Evolutionary conservation across 2,113 vertebrate species (phyloP).

Genomic region (Myanophis thanlyinensis): DNA sequence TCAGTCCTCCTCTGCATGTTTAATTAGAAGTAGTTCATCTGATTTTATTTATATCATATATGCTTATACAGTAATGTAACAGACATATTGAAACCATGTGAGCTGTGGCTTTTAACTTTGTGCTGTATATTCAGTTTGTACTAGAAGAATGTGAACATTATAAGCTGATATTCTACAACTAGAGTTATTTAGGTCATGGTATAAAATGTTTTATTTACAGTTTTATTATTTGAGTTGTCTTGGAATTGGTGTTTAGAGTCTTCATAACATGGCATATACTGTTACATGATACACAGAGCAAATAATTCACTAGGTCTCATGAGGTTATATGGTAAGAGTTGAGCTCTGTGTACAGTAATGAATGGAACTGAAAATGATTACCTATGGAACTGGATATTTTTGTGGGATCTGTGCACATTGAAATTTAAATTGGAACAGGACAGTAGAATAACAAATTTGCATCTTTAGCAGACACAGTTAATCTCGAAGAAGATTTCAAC

Average conservation of each 20-base stretch:
- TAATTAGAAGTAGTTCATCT: background rate
- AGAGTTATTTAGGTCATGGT: background rate
- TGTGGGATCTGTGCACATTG: background rate
- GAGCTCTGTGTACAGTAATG: background rate
- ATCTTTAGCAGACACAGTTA: background rate
- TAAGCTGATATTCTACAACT: background rate
- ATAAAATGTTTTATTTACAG: background rate
- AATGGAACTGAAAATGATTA: background rate
- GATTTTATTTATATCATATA: background rate
- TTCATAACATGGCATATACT: background rate
- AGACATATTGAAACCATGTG: background rate
- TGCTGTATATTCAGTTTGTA: background rate
- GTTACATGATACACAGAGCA: background rate
- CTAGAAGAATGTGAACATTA: background rate
- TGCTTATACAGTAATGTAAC: background rate
- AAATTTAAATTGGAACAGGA: background rate
- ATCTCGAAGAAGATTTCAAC: background rate
- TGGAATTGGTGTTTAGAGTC: background rate
- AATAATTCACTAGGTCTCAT: background rate
- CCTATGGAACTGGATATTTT: background rate
- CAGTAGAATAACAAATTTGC: background rate
- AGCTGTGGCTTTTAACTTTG: background rate
- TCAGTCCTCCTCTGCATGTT: background rate
- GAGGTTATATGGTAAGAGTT: background rate
- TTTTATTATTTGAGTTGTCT: background rate